Percentiles rank a stretch among this genome's conserved stretches.
These are phyloP conservation scores for Eupithecia vulgata DNA, from an alignment of 2,888 invertebrate genomes.

Conservation along the genomic window DNA sequence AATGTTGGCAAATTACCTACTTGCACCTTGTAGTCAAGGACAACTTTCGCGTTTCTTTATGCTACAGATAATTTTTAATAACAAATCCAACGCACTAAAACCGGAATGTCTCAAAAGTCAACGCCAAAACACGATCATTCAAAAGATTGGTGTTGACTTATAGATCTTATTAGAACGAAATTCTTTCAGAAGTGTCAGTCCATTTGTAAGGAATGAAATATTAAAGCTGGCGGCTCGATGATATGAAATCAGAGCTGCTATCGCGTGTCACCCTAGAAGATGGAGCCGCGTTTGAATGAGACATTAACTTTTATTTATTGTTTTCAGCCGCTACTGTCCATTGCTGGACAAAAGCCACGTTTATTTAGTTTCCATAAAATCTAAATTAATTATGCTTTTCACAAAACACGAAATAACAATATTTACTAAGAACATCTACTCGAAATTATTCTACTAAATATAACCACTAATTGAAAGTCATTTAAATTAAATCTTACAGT, in stretches of 20 bases:
- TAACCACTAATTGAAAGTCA: background rate
- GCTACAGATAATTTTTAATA: background rate
- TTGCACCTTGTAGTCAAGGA: too few species aligned
- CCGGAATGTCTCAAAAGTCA: conserved; percentile 22
- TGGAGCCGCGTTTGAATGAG: conserved; percentile 51
- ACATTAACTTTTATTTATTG: background rate
- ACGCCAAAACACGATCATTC: conserved; percentile 52
- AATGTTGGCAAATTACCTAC: too few species aligned
- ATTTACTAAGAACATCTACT: too few species aligned
- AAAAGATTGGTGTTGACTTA: conserved; percentile 62
- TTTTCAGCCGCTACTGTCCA: background rate
- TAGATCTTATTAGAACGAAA: conserved; percentile 60
- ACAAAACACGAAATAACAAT: too few species aligned
- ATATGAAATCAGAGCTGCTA: conserved; percentile 66
- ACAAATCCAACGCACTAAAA: background rate
- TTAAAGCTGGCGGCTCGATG: conserved; percentile 66
- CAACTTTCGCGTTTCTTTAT: too few species aligned
- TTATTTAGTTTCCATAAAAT: background rate
- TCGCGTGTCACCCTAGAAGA: conserved; percentile 59
- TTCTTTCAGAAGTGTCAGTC: conserved; percentile 64
- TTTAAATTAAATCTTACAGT: background rate
- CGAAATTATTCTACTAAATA: background rate
- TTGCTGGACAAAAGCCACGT: background rate
- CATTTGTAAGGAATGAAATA: conserved; percentile 75
- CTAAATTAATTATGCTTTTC: background rate